Evolutionary conservation across 1,140 invertebrate genomes (phyloP), one percentile per base, ranked within the genome.

Genomic region (Acromyrmex heyeri): DNA sequence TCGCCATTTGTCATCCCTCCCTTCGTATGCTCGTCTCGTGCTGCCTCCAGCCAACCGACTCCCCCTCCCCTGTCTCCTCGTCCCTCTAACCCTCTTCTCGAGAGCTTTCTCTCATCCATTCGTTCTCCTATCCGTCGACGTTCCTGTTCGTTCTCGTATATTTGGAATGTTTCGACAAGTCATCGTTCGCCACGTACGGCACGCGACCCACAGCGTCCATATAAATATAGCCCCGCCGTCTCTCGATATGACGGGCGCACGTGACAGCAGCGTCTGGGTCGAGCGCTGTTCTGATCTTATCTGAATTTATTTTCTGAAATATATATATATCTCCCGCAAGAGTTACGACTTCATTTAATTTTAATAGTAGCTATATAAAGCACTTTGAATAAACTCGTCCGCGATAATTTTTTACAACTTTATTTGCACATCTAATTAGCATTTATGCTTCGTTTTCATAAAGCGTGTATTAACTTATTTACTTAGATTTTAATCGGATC

Each of bases 151-250:
- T 82, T 59, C 21, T 7, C 70, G 24, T 73, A 61, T 61, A 61
- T 83, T 59, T 21, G 64, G 64, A 81, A 50, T 53, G 34, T 57
- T 69, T 81, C 48, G 50, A 30, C 78, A 30, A 62, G 61, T 30
- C 44, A 34, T 53, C 73, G 30, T 30, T 61, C n/a, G 30, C 27
- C 61, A 48, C 61, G 61, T 77, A 59, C 27, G 61, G 1, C 27
- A 34, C 27, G 34, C 21, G 57, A 61, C 21, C 53, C 55, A 18
- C 21, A 24, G 18, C 38, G 14, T 44, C 38, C 14, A 55, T 38
- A 38, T 81, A 81, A 83, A 83, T 83, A 61, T 73, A 83, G 55
- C 67, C 18, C 53, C 53, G 12, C 12, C 24, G 38, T 61, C 2
- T 50, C 65, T 27, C 24, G 62, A 34, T 69, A n/a, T 30, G 30